phyloP scores from a whole-genome alignment of 2,797 vertebrate genomes.

The Tadarida brasiliensis region DNA sequence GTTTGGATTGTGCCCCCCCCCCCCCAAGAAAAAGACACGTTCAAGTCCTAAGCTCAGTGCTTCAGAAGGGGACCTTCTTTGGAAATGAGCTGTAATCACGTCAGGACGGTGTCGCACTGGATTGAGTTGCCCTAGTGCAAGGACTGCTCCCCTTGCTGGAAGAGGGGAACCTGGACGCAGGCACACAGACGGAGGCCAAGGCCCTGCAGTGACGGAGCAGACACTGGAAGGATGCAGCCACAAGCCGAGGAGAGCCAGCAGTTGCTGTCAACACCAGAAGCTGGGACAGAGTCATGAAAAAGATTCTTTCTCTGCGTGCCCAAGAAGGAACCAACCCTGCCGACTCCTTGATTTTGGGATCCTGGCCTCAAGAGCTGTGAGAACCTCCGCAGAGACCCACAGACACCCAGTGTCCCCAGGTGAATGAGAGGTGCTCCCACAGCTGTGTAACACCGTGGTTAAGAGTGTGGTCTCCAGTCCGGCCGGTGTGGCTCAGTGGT shows the following conservation, averaged over 20 bases:
- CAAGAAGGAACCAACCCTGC: background rate
- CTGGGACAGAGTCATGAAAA: background rate
- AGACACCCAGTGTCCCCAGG: accelerated
- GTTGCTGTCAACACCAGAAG: background rate
- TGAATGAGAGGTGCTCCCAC: background rate
- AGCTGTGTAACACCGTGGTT: accelerated
- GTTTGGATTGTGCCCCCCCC: too few relatives aligned
- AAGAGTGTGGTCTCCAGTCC: accelerated
- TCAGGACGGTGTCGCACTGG: background rate
- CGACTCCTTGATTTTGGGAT: background rate
- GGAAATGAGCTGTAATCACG: background rate
- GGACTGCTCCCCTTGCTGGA: background rate
- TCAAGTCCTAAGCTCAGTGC: background rate
- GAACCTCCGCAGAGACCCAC: background rate
- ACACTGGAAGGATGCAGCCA: accelerated
- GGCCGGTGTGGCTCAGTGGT: too few relatives aligned
- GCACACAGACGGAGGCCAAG: background rate
- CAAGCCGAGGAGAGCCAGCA: too few relatives aligned
- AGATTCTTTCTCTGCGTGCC: background rate
- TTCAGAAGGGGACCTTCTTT: background rate
- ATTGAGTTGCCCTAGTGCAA: background rate
- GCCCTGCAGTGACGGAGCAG: accelerated
- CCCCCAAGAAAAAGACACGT: too few relatives aligned
- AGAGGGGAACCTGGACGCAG: background rate
- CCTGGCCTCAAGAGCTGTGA: background rate